Conservation (phyloP, 2,888 invertebrate species). For the Plebejus melissa region DNA sequence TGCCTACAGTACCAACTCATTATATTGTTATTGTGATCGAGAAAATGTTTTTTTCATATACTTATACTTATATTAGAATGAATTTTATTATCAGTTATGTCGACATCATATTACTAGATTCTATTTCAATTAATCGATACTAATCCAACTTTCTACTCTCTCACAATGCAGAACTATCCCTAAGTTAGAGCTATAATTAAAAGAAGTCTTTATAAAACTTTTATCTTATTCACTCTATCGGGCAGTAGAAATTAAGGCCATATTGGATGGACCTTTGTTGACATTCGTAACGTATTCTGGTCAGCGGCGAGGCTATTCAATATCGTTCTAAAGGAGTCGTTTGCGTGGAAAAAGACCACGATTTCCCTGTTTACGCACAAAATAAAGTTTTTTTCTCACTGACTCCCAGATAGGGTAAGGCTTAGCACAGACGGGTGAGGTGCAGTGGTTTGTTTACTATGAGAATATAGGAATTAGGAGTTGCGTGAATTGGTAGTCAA, state of each 20-base stretch:
- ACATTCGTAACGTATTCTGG: conserved; percentile 59
- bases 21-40: no score
- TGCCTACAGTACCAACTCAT: no score
- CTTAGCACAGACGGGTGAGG: neutral
- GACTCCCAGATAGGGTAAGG: conserved; percentile 55
- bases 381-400: conserved; percentile 75
- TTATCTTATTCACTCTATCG: conserved; percentile 34
- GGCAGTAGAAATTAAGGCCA: conserved; percentile 33
- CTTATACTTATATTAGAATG: no score
- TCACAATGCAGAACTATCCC: neutral
- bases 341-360: conserved; percentile 51
- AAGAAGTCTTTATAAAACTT: conserved; percentile 7
- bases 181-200: conserved; percentile 12
- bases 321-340: conserved; percentile 54
- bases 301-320: conserved; percentile 60
- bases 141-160: neutral
- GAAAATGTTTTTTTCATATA: no score
- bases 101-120: no score
- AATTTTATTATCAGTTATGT: no score
- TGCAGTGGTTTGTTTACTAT: neutral
- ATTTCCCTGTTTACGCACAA: conserved; percentile 71
- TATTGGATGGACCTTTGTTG: conserved; percentile 27
- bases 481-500: no score
- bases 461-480: no score
- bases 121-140: no score